Percentiles rank a stretch among this genome's conserved stretches.
Evolutionary conservation across 2,888 invertebrate genomes (phyloP).

Genomic region (Tipula helvola): DNA sequence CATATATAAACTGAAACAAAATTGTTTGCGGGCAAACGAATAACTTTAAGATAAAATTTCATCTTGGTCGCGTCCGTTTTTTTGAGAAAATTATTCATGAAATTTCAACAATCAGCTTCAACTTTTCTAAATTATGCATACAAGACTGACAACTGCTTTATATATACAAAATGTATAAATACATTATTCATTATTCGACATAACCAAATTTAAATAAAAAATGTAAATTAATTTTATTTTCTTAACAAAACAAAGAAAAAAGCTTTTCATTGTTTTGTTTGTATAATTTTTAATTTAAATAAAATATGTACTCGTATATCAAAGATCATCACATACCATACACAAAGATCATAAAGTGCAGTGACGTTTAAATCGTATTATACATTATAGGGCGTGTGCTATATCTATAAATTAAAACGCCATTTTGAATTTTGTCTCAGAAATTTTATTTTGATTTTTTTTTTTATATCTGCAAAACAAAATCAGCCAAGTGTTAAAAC

Average conservation of each 20-base stretch:
- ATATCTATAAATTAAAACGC: neutral
- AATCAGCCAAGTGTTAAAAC: neutral
- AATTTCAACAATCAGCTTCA: neutral
- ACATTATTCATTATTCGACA: neutral
- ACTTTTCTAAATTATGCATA: neutral
- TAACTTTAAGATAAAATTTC: neutral
- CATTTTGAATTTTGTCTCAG: neutral
- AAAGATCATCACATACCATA: neutral
- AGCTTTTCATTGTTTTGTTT: neutral
- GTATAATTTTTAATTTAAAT: neutral
- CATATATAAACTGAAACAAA: neutral
- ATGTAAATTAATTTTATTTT: neutral
- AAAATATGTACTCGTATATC: neutral
- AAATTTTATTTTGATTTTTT: neutral
- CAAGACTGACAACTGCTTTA: neutral
- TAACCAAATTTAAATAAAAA: neutral
- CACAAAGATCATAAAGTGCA: neutral
- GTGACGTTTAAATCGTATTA: neutral
- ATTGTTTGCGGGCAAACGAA: neutral
- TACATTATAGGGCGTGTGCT: neutral
- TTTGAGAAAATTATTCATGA: neutral
- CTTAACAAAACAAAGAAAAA: neutral
- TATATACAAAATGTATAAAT: neutral
- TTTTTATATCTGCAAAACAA: neutral
- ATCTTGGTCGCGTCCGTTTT: neutral